Percentiles rank a stretch among this genome's conserved stretches.
These are phyloP conservation scores for Falcaria lacertinaria DNA, from an alignment of 2,888 invertebrate species.

Conservation along the genomic window DNA sequence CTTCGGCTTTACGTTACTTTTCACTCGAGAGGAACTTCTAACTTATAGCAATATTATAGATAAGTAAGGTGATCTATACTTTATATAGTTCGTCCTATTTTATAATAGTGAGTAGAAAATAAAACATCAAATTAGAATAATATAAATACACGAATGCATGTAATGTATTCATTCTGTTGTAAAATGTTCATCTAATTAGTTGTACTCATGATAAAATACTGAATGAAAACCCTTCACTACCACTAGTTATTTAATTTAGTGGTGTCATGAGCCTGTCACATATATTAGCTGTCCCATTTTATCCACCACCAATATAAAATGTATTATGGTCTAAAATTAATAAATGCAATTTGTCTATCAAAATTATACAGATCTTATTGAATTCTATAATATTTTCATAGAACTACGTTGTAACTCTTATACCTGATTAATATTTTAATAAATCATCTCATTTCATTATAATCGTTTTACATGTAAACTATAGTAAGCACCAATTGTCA, in stretches of 20 bases:
- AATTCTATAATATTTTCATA: constrained; percentile 27
- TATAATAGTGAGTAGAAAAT: constrained; percentile 20
- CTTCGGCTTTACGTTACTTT: no score
- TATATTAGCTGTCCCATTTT: constrained; percentile 40
- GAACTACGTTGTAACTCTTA: constrained; percentile 59
- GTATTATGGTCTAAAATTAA: constrained; percentile 29
- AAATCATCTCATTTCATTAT: no score
- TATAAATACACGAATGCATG: constrained; percentile 48
- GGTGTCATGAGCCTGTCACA: no score
- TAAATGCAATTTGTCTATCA: constrained; percentile 12
- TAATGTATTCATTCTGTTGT: constrained; percentile 44
- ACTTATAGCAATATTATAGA: no score
- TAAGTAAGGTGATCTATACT: no score
- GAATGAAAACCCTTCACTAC: constrained; percentile 61
- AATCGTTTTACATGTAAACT: no score
- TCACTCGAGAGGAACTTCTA: no score
- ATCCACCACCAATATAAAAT: constrained; percentile 64
- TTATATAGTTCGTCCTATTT: no score
- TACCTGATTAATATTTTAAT: constrained; percentile 14
- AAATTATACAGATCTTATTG: no score
- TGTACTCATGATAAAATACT: constrained; percentile 62
- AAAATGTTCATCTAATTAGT: constrained; percentile 57
- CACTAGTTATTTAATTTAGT: no score
- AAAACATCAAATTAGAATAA: constrained; percentile 41
- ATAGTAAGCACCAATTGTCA: constrained; percentile 31